A percentile compares a stretch with the other conserved stretches of the same genome.
phyloP scores from a whole-genome alignment of 2,888 invertebrate species.

The Limnephilus marmoratus region DNA sequence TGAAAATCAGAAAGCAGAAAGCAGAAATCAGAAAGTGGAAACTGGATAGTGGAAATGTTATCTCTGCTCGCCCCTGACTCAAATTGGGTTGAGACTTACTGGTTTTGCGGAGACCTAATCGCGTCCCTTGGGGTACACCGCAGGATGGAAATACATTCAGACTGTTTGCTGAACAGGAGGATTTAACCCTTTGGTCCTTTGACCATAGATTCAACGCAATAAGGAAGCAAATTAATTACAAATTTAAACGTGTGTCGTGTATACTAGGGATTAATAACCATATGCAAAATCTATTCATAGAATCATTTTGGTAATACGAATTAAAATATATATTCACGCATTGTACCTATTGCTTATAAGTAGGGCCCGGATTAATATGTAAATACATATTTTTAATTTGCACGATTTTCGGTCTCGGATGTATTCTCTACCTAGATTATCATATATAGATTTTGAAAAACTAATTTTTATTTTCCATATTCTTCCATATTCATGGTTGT shows the following conservation, averaged over 20 bases:
- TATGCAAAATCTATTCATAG: too few species aligned
- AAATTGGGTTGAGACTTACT: background rate
- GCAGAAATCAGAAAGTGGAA: background rate
- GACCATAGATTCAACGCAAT: background rate
- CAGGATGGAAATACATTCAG: background rate
- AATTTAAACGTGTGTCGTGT: background rate
- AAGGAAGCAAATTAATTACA: background rate
- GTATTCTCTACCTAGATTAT: too few species aligned
- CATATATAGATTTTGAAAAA: too few species aligned
- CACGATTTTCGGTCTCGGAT: too few species aligned
- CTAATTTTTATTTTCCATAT: too few species aligned
- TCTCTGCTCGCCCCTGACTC: background rate
- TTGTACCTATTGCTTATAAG: too few species aligned
- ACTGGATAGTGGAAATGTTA: background rate
- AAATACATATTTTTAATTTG: too few species aligned
- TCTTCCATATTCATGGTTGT: too few species aligned
- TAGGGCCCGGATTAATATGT: too few species aligned
- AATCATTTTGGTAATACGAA: too few species aligned
- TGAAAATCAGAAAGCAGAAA: too few species aligned
- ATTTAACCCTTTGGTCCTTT: background rate
- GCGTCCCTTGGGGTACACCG: background rate
- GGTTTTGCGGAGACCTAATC: slow-evolving; percentile 14
- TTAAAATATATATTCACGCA: too few species aligned
- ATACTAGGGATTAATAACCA: background rate
- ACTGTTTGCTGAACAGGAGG: background rate